phyloP scores from a whole-genome alignment of 1,140 invertebrate species.

The Drosophila cardini region DNA sequence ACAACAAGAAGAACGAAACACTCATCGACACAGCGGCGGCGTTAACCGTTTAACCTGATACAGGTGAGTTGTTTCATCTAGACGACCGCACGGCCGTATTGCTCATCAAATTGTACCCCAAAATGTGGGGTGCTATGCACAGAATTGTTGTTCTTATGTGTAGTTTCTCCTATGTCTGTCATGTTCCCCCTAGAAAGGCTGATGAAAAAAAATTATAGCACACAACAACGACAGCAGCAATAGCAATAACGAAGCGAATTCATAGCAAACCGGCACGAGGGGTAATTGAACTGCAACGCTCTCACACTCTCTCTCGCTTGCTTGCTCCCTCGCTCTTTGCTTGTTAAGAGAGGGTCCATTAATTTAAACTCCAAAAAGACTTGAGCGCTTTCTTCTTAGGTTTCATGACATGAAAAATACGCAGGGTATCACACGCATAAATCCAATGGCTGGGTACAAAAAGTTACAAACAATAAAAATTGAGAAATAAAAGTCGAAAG shows the following conservation, averaged over 20 bases:
- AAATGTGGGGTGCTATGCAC: constrained; percentile 44
- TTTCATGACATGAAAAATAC: not conserved
- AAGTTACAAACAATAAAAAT: constrained; percentile 42
- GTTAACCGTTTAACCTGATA: constrained; percentile 22
- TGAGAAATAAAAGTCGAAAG: constrained; percentile 38
- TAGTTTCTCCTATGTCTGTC: not conserved
- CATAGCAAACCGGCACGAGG: not conserved
- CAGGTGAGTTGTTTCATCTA: constrained; percentile 38
- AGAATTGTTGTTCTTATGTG: not conserved
- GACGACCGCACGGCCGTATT: constrained; percentile 31
- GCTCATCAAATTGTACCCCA: constrained; percentile 52
- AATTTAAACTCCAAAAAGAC: constrained; percentile 10
- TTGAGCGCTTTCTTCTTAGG: constrained; percentile 13
- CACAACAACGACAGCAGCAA: constrained; percentile 5
- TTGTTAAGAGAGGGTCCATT: not conserved
- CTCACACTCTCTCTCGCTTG: not conserved
- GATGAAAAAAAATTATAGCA: constrained; percentile 10
- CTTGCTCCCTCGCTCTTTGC: not conserved
- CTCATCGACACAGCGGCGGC: not conserved
- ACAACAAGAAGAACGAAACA: not conserved
- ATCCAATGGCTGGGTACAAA: constrained; percentile 3
- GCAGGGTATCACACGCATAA: constrained; percentile 20
- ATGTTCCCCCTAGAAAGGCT: not conserved
- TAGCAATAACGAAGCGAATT: constrained; percentile 10
- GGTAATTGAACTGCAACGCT: constrained; percentile 17